These are phyloP conservation scores for Charanyca ferruginea DNA, from an alignment of 2,888 invertebrate genomes.

Conservation along the genomic window DNA sequence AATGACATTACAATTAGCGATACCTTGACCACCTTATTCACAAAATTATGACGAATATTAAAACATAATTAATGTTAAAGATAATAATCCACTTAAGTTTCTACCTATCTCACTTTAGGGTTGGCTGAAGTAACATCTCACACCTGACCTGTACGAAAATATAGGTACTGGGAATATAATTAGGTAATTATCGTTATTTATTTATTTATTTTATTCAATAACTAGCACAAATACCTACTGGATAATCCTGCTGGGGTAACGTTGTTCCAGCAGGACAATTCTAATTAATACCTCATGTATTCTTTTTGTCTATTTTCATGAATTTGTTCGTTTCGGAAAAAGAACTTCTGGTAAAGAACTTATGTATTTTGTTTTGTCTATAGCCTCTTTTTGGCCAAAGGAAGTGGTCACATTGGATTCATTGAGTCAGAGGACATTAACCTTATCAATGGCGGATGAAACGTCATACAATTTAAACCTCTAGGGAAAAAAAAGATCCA, in stretches of 20 bases:
- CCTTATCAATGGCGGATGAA: constrained; percentile 8
- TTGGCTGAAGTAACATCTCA: background rate
- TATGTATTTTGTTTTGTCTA: too few species aligned
- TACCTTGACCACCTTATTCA: constrained; percentile 43
- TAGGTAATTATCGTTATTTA: too few species aligned
- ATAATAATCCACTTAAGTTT: background rate
- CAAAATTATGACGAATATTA: constrained; percentile 6
- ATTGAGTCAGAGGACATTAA: constrained; percentile 26
- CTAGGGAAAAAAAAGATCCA: constrained; percentile 1
- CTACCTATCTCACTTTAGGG: background rate
- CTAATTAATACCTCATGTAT: too few species aligned
- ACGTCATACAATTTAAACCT: constrained; percentile 20
- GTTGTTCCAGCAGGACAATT: too few species aligned
- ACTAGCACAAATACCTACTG: too few species aligned
- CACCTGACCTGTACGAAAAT: background rate
- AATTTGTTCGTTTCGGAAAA: too few species aligned
- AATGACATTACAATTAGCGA: constrained; percentile 31
- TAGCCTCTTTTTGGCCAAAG: too few species aligned
- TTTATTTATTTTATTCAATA: too few species aligned
- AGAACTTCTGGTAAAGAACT: too few species aligned
- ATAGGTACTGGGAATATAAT: too few species aligned
- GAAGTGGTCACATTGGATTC: constrained; percentile 17
- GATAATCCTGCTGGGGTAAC: too few species aligned
- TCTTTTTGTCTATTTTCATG: background rate
- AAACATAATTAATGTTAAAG: background rate